Evolutionary conservation across 2,888 invertebrate genomes (phyloP), one percentile per base, ranked within the genome.

Genomic region (Bombylius discolor): DNA sequence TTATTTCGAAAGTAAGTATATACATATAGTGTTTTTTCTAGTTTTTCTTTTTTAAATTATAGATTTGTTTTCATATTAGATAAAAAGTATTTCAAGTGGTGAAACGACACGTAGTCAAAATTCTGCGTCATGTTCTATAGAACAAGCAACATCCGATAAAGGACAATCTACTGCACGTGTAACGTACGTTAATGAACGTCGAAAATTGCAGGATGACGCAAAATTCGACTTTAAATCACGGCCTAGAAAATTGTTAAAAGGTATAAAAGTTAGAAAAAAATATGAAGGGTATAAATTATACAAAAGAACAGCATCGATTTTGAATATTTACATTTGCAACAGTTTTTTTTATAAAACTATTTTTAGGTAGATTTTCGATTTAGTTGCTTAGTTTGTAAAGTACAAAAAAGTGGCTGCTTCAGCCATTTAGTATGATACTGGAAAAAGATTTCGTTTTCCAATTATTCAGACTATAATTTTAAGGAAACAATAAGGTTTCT

Each of bases 11-110:
- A 60, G 67, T 66, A 68, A 60, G 67, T 66, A 60, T 64, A 1
- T 44, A 23, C 6, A 33, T n/a, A 32, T 46, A 42, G 9, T 56
- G 14, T 39, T 51, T 14, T 11, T 44, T 34, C 11, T n/a, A 3
- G 14, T 44, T 14, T n/a, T 50, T 55, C 4, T n/a, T 39, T 4
- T 11, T 7, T 39, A 9, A 9, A 39, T 39, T 39, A 11, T 9
- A 39, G 4, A 9, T 39, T 39, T 39, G 6, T 11, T 39, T 39
- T 39, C 34, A 11, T 42, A 58, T 32, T 56, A 72, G 70, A 70
- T 72, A 52, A 72, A 72, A 61, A 72, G 70, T 61, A 65, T 71
- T 51, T 73, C 74, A 42, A 73, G 74, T n/a, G 73, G 72, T 52
- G 62, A 61, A 23, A 73, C 73, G 33, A 73, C 72, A 5, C 68